Conservation (phyloP, 2,113 vertebrate species). For the Numenius arquata region DNA sequence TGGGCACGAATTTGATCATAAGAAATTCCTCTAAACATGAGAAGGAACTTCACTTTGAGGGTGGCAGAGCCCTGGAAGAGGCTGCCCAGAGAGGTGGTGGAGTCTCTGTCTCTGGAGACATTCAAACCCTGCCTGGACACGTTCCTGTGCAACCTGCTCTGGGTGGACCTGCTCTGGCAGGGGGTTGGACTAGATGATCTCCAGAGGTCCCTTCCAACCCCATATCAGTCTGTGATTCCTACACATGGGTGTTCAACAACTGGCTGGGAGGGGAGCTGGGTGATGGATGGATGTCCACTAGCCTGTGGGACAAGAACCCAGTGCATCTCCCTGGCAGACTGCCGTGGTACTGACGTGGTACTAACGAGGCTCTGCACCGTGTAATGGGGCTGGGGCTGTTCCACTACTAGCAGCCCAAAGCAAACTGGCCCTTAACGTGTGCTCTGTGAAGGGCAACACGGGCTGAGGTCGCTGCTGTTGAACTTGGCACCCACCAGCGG, state of each 20-base stretch:
- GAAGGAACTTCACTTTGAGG: too few relatives aligned
- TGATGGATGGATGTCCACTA: neutral
- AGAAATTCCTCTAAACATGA: too few relatives aligned
- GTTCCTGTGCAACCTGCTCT: too few relatives aligned
- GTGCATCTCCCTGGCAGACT: neutral
- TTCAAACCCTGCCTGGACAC: too few relatives aligned
- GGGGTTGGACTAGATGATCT: too few relatives aligned
- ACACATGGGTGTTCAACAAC: rapidly evolving
- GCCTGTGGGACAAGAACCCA: neutral
- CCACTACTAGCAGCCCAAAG: neutral
- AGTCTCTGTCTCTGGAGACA: too few relatives aligned
- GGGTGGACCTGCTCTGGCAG: too few relatives aligned
- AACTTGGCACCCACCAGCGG: neutral
- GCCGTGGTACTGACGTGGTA: rapidly evolving
- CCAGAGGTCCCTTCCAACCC: too few relatives aligned
- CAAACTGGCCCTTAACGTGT: neutral
- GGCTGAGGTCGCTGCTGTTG: neutral
- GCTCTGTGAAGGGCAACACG: neutral
- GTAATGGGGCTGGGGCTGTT: neutral
- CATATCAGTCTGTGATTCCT: too few relatives aligned
- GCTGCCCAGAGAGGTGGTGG: too few relatives aligned
- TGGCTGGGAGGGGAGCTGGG: neutral
- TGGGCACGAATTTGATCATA: too few relatives aligned
- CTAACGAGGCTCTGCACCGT: neutral
- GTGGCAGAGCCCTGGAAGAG: too few relatives aligned